These are phyloP conservation scores for Caerostris extrusa DNA, from an alignment of 1,140 invertebrate genomes.

Conservation along the genomic window DNA sequence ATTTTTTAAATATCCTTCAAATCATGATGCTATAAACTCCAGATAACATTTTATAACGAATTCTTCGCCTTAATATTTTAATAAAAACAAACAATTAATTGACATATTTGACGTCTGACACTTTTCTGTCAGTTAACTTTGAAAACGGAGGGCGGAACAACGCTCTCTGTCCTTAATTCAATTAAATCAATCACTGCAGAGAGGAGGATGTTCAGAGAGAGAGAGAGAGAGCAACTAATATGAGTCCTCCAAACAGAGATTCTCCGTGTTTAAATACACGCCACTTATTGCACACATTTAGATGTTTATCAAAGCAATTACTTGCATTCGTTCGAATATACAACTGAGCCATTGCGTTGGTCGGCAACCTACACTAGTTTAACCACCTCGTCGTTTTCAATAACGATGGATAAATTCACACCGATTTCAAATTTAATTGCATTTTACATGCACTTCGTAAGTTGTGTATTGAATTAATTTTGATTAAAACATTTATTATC, in stretches of 20 bases:
- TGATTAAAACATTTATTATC: no score
- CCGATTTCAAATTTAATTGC: neutral
- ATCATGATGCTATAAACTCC: no score
- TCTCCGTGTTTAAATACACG: neutral
- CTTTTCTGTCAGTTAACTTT: no score
- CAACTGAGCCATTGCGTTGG: neutral
- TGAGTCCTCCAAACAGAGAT: neutral
- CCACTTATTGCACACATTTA: neutral
- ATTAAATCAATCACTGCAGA: neutral
- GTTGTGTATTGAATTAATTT: neutral
- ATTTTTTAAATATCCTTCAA: no score
- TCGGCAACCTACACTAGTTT: neutral
- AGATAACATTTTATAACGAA: no score
- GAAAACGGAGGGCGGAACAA: no score
- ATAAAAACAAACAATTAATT: no score
- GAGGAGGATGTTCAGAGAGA: neutral
- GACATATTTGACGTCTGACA: no score
- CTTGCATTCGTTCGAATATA: neutral
- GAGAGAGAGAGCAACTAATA: neutral
- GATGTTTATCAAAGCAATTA: constrained; percentile 34
- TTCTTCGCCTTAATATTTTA: no score
- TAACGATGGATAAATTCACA: neutral
- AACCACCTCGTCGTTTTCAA: neutral
- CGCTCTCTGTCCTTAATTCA: neutral
- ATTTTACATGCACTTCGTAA: neutral